Conservation (phyloP, 2,888 invertebrate genomes). For the Aspidapion aeneum region DNA sequence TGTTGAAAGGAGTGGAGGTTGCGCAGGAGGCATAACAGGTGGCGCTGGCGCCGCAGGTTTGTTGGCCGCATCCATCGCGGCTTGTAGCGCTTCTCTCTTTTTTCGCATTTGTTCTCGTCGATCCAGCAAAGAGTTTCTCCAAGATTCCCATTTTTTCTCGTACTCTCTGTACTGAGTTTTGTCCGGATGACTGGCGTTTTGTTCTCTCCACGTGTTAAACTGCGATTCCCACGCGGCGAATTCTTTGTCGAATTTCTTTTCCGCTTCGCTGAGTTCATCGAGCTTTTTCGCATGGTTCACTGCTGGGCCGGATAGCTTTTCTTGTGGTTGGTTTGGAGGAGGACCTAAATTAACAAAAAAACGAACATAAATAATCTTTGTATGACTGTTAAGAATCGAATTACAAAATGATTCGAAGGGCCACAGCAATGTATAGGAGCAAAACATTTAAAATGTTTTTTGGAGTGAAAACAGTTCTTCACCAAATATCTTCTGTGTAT, state of each 20-base stretch:
- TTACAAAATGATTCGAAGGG: no score
- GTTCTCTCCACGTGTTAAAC: slow-evolving; percentile 87
- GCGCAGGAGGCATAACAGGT: not conserved
- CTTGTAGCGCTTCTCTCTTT: slow-evolving; percentile 50
- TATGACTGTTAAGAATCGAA: no score
- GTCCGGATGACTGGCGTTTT: slow-evolving; percentile 90
- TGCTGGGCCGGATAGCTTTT: slow-evolving; percentile 22
- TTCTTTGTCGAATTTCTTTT: slow-evolving; percentile 83
- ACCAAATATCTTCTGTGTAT: no score
- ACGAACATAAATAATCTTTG: no score
- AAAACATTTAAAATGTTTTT: no score
- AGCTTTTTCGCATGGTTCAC: slow-evolving; percentile 17
- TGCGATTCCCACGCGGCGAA: slow-evolving; percentile 91
- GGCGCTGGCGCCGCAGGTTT: not conserved
- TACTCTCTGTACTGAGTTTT: slow-evolving; percentile 81
- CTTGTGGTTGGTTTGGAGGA: slow-evolving; percentile 13
- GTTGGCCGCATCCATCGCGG: slow-evolving; percentile 16
- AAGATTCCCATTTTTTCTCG: slow-evolving; percentile 85
- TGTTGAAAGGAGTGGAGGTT: no score
- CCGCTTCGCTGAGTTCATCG: slow-evolving; percentile 60
- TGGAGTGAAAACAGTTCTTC: no score
- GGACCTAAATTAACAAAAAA: no score
- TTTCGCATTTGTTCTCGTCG: slow-evolving; percentile 78
- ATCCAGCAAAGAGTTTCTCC: slow-evolving; percentile 73
- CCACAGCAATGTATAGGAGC: no score